These are phyloP conservation scores for Aphrophora alni DNA, from an alignment of 2,888 invertebrate genomes.

Conservation along the genomic window DNA sequence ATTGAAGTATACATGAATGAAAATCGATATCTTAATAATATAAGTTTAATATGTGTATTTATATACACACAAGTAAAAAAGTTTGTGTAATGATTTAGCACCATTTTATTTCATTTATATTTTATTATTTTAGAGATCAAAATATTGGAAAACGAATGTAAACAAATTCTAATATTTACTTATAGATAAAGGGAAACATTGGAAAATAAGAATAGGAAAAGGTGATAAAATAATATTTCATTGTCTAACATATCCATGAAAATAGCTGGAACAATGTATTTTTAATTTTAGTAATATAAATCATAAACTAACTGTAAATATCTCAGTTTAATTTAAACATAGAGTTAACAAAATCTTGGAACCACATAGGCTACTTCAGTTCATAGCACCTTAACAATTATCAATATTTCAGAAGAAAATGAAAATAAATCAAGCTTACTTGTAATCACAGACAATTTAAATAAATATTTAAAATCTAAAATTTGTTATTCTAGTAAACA, in stretches of 20 bases:
- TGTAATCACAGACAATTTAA: background rate
- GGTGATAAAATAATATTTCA: background rate
- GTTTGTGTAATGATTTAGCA: no score
- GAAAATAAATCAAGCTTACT: background rate
- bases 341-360: background rate
- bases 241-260: background rate
- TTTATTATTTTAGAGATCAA: no score
- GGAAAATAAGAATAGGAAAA: background rate
- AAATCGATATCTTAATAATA: no score
- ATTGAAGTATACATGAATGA: no score
- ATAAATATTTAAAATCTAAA: constrained; percentile 3
- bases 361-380: background rate
- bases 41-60: no score
- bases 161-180: no score
- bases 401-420: background rate
- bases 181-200: background rate
- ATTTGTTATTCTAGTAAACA: background rate
- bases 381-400: background rate
- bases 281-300: background rate
- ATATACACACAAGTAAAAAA: no score
- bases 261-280: background rate
- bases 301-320: background rate
- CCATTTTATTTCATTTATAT: no score
- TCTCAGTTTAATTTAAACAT: background rate
- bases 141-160: no score